Evolutionary conservation across 2,888 invertebrate genomes (phyloP), one percentile per base, ranked within the genome.

Genomic region (Oegoconia quadripuncta): DNA sequence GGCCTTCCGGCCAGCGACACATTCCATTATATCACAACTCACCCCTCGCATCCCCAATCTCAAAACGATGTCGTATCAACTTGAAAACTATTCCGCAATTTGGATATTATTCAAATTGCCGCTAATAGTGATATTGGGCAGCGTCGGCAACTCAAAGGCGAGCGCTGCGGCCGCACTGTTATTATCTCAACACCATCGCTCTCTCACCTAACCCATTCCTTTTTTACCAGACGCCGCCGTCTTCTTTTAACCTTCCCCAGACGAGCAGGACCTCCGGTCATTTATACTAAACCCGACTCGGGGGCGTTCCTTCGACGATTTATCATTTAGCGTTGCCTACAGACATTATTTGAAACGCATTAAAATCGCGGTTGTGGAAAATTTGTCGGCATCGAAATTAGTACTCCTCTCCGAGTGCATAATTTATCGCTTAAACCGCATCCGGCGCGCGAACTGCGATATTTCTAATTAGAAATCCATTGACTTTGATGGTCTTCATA

Each of bases 301-400:
- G 65, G 75, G 86, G 86, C 86, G 86, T 86, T 77, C 68, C 83
- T 70, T 61, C 68, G 69, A 77, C 86, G 79, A 87, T 87, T 87
- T 84, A 87, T 87, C 86, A 86, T 86, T 87, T 86, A 84, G 68
- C 74, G 81, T 83, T 76, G 84, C 86, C 86, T 81, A 80, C 84
- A 82, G 86, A 84, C 80, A 86, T 86, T 86, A 84, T 86, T 84
- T 82, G 84, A 81, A 83, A 86, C 86, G 76, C 80, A 84, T 84
- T 84, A 86, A 86, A 84, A 80, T 83, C 77, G 83, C 80, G 78
- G 73, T 77, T 78, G 79, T 82, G 76, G 74, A 81, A 84, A 86
- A 83, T 84, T 84, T 81, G 84, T 83, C 82, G 84, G 86, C 80
- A 81, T 81, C 83, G 70, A 83, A 84, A 86, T 87, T 83, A 84